phyloP scores from a whole-genome alignment of 2,888 invertebrate species.

The Mermis nigrescens region DNA sequence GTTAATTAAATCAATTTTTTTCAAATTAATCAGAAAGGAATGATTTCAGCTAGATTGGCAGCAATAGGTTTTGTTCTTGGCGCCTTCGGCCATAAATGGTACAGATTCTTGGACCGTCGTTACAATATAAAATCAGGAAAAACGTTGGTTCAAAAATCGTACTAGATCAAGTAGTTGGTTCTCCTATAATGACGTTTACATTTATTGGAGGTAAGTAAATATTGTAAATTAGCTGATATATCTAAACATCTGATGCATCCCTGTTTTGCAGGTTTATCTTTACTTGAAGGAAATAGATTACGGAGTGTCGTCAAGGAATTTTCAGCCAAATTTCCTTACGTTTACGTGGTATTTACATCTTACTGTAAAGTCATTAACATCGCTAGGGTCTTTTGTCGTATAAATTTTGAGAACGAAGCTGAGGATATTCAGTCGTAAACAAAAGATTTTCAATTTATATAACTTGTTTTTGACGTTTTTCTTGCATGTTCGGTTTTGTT shows the following conservation, averaged over 20 bases:
- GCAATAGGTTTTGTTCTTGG: constrained; percentile 56
- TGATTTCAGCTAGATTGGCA: constrained; percentile 48
- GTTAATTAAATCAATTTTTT: too few relatives aligned
- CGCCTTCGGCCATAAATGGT: constrained; percentile 66
- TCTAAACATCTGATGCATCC: too few relatives aligned
- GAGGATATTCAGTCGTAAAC: too few relatives aligned
- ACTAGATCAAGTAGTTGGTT: constrained; percentile 31
- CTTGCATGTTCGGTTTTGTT: too few relatives aligned
- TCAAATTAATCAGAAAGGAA: too few relatives aligned
- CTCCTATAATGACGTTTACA: constrained; percentile 37
- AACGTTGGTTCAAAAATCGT: constrained; percentile 49
- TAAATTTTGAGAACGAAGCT: too few relatives aligned
- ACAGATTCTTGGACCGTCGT: constrained; percentile 48
- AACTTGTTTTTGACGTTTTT: too few relatives aligned
- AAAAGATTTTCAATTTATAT: too few relatives aligned
- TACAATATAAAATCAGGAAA: constrained; percentile 38
- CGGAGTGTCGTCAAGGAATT: constrained; percentile 44
- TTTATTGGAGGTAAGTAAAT: constrained; percentile 29
- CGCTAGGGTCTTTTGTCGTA: too few relatives aligned
- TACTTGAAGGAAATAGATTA: constrained; percentile 48
- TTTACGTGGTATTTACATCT: too few relatives aligned
- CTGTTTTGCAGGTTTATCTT: constrained; percentile 45
- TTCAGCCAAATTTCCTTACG: constrained; percentile 48
- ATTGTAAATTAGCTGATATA: neutral
- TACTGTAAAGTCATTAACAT: too few relatives aligned